A percentile compares a stretch with the other conserved stretches of the same genome.
Conservation (phyloP, 2,888 invertebrate genomes). For the Drosophila bunnanda region DNA sequence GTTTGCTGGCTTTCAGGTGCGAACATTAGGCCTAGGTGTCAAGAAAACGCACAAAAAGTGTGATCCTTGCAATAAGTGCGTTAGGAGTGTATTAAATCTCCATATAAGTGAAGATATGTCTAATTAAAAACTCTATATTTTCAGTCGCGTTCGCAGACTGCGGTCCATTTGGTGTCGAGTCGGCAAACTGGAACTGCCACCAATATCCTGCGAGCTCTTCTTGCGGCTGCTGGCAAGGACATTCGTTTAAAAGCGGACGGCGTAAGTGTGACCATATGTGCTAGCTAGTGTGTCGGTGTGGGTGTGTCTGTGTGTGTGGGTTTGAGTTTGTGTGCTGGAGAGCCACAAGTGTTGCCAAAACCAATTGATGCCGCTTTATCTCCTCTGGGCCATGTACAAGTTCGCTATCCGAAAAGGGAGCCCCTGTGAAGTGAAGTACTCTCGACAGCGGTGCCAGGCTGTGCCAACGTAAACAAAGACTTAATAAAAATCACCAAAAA, state of each 20-base stretch:
- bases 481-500: conserved; percentile 57
- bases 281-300: conserved; percentile 4
- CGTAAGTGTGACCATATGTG: conserved; percentile 87
- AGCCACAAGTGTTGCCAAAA: conserved; percentile 70
- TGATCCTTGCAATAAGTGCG: conserved; percentile 23
- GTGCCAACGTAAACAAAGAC: conserved; percentile 82
- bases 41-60: conserved; percentile 27
- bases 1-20: conserved; percentile 35
- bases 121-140: conserved; percentile 29
- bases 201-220: conserved; percentile 93
- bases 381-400: conserved; percentile 12
- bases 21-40: conserved; percentile 15
- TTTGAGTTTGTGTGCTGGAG: conserved; percentile 13
- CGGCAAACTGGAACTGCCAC: conserved; percentile 97
- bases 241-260: conserved; percentile 94
- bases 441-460: conserved; percentile 73
- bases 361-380: conserved; percentile 39
- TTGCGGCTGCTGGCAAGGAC: conserved; percentile 95
- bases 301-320: neutral
- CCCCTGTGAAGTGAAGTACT: conserved; percentile 54
- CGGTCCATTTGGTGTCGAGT: conserved; percentile 97
- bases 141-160: conserved; percentile 96
- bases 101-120: neutral
- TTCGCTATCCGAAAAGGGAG: neutral
- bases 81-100: conserved; percentile 16